Evolutionary conservation across 2,113 vertebrate genomes (phyloP).

Genomic region (Rhagologus leucostigma): DNA sequence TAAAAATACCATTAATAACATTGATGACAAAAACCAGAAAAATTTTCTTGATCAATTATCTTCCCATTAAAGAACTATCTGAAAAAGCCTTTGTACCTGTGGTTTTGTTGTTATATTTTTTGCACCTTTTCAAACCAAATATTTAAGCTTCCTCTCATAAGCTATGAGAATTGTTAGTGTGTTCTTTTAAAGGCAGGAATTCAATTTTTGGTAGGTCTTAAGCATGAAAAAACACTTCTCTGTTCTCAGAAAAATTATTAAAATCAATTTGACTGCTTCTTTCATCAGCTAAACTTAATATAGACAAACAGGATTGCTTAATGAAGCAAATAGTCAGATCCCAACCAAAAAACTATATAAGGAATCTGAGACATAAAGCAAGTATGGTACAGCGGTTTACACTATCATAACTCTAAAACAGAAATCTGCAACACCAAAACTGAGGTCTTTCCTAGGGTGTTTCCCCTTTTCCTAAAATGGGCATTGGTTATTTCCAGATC

Average conservation of each 20-base stretch:
- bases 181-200: background rate
- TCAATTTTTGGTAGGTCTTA: background rate
- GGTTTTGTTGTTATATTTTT: background rate
- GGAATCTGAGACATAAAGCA: background rate
- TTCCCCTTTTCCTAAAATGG: background rate
- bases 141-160: background rate
- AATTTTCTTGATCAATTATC: background rate
- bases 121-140: background rate
- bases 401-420: background rate
- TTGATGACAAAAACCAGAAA: background rate
- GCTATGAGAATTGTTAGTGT: rapidly evolving
- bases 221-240: background rate
- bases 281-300: background rate
- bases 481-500: background rate
- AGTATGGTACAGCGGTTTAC: background rate
- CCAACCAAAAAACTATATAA: background rate
- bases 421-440: background rate
- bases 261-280: background rate
- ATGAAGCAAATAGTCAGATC: background rate
- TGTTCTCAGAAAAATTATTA: background rate
- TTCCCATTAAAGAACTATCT: background rate
- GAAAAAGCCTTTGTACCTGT: background rate
- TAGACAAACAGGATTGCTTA: background rate
- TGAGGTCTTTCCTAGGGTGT: background rate
- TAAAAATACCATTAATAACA: background rate